Conservation (phyloP, 2,888 invertebrate species). For the Diadegma fenestrale region DNA sequence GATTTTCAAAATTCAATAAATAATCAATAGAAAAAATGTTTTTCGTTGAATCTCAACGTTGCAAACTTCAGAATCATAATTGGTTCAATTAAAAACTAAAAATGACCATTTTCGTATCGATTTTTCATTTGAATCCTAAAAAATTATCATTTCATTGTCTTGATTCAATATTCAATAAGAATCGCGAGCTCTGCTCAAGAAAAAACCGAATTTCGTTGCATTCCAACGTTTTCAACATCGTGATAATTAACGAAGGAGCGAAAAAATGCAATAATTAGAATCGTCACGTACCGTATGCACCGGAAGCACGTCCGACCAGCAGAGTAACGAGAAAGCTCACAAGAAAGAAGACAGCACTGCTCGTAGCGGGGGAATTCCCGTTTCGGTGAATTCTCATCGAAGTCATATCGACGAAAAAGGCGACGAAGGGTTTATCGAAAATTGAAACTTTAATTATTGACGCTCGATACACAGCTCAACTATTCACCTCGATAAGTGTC, state of each 20-base stretch:
- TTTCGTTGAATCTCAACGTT: too few relatives aligned
- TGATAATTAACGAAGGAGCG: neutral
- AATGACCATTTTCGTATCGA: too few relatives aligned
- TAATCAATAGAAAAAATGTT: too few relatives aligned
- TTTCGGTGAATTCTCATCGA: constrained; percentile 22
- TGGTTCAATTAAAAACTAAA: too few relatives aligned
- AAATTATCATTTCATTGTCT: too few relatives aligned
- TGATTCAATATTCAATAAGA: too few relatives aligned
- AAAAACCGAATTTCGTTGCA: too few relatives aligned
- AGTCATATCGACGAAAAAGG: constrained; percentile 23
- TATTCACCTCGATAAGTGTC: constrained; percentile 58
- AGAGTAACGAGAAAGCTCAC: constrained; percentile 67
- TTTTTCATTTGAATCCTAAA: too few relatives aligned
- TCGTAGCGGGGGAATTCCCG: neutral
- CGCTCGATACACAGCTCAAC: neutral
- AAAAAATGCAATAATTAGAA: neutral
- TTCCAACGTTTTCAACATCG: too few relatives aligned
- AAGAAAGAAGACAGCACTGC: constrained; percentile 70
- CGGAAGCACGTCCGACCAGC: constrained; percentile 68
- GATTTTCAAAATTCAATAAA: too few relatives aligned
- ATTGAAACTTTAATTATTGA: neutral
- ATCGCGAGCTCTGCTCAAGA: too few relatives aligned
- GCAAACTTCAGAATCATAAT: too few relatives aligned
- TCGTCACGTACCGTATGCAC: constrained; percentile 77
- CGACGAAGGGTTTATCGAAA: neutral